A percentile compares a stretch with the other conserved stretches of the same genome.
Conservation (phyloP, 2,797 vertebrate species). For the Leptatherina wallacei region DNA sequence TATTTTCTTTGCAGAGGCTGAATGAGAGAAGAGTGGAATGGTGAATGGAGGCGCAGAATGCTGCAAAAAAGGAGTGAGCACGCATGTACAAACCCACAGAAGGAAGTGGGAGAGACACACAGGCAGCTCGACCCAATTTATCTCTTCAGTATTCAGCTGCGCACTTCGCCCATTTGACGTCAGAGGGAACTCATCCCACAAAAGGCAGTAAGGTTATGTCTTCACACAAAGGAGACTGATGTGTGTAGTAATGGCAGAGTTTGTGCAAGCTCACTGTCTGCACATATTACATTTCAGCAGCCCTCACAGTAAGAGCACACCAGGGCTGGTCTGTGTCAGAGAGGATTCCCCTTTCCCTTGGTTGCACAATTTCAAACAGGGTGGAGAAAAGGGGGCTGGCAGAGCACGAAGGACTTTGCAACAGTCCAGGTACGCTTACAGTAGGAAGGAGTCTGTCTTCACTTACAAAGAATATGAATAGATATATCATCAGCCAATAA, state of each 20-base stretch:
- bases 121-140: slow-evolving; percentile 71
- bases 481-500: neutral
- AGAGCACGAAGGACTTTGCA: slow-evolving; percentile 32
- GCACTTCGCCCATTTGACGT: slow-evolving; percentile 71
- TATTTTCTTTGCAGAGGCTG: slow-evolving; percentile 64
- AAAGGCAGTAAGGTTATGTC: slow-evolving; percentile 66
- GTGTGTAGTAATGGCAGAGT: slow-evolving; percentile 52
- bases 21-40: slow-evolving; percentile 65
- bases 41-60: slow-evolving; percentile 66
- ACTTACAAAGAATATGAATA: slow-evolving; percentile 10
- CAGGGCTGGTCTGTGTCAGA: slow-evolving; percentile 69
- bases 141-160: slow-evolving; percentile 64
- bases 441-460: slow-evolving; percentile 6
- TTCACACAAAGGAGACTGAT: slow-evolving; percentile 51
- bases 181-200: slow-evolving; percentile 71
- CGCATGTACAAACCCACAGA: slow-evolving; percentile 66
- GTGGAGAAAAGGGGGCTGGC: slow-evolving; percentile 35
- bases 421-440: slow-evolving; percentile 8
- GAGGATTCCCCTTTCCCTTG: slow-evolving; percentile 79
- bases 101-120: slow-evolving; percentile 54
- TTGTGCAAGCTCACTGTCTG: slow-evolving; percentile 63
- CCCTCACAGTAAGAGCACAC: slow-evolving; percentile 40
- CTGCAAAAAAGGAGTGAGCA: slow-evolving; percentile 55
- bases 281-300: slow-evolving; percentile 69
- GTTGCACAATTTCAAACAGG: slow-evolving; percentile 59